These are phyloP conservation scores for Cinclus cinclus DNA, from an alignment of 2,113 vertebrate species.

Conservation along the genomic window DNA sequence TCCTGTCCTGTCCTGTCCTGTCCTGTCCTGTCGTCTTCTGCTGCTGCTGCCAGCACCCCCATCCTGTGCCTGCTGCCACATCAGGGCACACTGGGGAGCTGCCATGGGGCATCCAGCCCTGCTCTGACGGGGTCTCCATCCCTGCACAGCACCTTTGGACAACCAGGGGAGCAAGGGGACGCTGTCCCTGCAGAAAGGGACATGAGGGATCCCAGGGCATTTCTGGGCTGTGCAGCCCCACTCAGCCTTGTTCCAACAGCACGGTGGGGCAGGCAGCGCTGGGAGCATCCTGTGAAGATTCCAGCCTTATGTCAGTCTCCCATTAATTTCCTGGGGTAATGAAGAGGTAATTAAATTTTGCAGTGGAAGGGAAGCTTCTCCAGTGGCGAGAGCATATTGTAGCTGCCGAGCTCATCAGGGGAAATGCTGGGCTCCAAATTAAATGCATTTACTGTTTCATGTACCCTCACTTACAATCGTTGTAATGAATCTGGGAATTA, in stretches of 20 bases:
- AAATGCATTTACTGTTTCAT: conserved; percentile 49
- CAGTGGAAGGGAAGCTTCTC: conserved; percentile 9
- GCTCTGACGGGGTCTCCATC: accelerated
- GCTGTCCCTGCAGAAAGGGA: not conserved
- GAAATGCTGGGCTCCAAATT: conserved; percentile 37
- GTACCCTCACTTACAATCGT: not conserved
- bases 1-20: not conserved
- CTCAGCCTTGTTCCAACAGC: not conserved
- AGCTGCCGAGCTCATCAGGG: not conserved
- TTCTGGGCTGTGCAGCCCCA: accelerated
- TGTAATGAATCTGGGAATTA: conserved; percentile 63
- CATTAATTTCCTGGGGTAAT: conserved; percentile 35
- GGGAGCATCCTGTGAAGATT: not conserved
- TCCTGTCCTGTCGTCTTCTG: not conserved
- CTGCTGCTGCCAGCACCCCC: not conserved
- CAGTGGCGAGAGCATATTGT: not conserved
- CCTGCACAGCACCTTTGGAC: accelerated
- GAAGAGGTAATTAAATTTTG: conserved; percentile 58
- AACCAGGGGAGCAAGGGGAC: accelerated
- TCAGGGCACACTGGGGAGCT: accelerated
- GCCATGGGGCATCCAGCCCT: not conserved
- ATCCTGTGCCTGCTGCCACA: not conserved
- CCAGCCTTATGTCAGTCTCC: not conserved
- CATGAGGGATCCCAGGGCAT: accelerated
- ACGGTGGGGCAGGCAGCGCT: not conserved